phyloP scores from a whole-genome alignment of 2,888 invertebrate species.

The Limenitis camilla region DNA sequence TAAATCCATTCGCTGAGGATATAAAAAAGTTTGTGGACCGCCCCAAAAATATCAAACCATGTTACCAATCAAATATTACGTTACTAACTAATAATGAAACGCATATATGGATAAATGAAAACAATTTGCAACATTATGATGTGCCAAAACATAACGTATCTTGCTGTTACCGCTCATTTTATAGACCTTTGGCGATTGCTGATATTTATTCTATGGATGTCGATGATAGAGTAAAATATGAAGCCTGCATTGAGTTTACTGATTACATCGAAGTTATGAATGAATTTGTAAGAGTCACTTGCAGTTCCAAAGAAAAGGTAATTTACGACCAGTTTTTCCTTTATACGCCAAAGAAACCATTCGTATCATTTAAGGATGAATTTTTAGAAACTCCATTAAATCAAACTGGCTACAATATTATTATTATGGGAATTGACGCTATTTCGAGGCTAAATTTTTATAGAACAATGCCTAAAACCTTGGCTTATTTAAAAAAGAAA shows the following conservation, averaged over 20 bases:
- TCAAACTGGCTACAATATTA: conserved; percentile 75
- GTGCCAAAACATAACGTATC: conserved; percentile 57
- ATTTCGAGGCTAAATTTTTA: conserved; percentile 89
- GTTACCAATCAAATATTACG: conserved; percentile 64
- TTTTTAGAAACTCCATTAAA: conserved; percentile 29
- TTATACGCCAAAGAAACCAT: conserved; percentile 71
- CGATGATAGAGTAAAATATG: conserved; percentile 67
- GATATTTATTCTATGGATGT: conserved; percentile 57
- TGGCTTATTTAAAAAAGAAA: conserved; percentile 74
- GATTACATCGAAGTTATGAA: conserved; percentile 56
- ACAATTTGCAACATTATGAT: conserved; percentile 65
- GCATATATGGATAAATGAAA: conserved; percentile 70
- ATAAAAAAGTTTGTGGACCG: conserved; percentile 69
- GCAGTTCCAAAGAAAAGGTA: conserved; percentile 58
- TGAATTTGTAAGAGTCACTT: conserved; percentile 82
- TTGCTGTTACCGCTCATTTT: conserved; percentile 78
- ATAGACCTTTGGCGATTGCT: conserved; percentile 62
- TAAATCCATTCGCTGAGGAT: conserved; percentile 75
- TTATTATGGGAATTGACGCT: conserved; percentile 89
- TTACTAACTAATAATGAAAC: conserved; percentile 75
- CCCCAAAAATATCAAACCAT: conserved; percentile 66
- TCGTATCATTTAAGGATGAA: conserved; percentile 31
- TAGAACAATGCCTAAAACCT: conserved; percentile 86
- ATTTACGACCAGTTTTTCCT: conserved; percentile 81
- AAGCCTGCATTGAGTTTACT: conserved; percentile 66